Conservation (phyloP, 2,888 invertebrate genomes). For the Acleris literana region DNA sequence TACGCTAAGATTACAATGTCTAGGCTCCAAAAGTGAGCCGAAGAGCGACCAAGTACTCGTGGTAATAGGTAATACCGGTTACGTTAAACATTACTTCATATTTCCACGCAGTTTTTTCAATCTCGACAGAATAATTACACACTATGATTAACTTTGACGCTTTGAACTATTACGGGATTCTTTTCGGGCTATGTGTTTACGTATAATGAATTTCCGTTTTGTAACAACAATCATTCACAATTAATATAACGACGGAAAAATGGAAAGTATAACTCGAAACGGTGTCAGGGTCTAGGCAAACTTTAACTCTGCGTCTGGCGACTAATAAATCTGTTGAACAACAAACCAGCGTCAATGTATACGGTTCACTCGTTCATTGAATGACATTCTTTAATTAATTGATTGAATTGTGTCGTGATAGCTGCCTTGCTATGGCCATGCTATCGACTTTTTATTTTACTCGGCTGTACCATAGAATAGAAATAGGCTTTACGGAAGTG, state of each 20-base stretch:
- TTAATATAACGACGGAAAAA: not conserved
- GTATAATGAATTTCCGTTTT: not conserved
- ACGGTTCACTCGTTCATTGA: slow-evolving; percentile 8
- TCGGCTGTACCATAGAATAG: too few species aligned
- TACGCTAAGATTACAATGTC: too few species aligned
- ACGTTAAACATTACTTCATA: too few species aligned
- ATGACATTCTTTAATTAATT: slow-evolving; percentile 20
- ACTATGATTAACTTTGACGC: not conserved
- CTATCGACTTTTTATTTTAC: not conserved
- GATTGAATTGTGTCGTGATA: slow-evolving; percentile 22
- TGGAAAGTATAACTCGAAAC: not conserved
- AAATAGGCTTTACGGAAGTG: too few species aligned
- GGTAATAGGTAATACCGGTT: too few species aligned
- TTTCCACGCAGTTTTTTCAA: slow-evolving; percentile 7
- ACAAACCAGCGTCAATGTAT: slow-evolving; percentile 16
- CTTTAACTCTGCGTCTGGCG: not conserved
- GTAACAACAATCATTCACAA: not conserved
- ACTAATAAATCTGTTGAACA: slow-evolving; percentile 6
- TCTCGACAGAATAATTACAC: slow-evolving; percentile 13
- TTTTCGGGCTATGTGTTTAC: too few species aligned
- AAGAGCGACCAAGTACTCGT: too few species aligned
- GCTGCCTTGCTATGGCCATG: not conserved
- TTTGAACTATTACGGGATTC: too few species aligned
- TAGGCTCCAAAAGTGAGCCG: too few species aligned
- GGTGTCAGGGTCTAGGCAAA: not conserved